phyloP scores from a whole-genome alignment of 2,797 vertebrate species.

The Spatula versicolor region DNA sequence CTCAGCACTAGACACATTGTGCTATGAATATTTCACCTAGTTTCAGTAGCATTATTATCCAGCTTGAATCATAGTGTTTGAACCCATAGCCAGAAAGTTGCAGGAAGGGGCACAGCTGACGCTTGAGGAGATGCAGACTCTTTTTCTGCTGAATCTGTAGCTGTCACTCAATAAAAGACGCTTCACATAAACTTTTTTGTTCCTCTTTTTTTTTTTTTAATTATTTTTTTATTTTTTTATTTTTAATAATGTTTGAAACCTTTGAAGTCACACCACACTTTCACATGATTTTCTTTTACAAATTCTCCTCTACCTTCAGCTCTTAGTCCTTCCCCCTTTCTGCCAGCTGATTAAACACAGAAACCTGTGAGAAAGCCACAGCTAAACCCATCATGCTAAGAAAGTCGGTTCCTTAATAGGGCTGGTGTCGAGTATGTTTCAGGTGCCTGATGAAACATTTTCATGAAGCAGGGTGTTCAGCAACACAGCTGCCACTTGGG shows the following conservation, averaged over 20 bases:
- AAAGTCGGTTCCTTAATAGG: slow-evolving; percentile 21
- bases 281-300: slow-evolving; percentile 14
- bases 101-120: not conserved
- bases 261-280: not conserved
- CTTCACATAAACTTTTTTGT: not conserved
- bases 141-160: not conserved
- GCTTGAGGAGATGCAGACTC: not conserved
- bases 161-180: not conserved
- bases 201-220: not conserved
- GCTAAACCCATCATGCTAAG: slow-evolving; percentile 13
- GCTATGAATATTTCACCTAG: not conserved
- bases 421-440: not conserved
- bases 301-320: not conserved
- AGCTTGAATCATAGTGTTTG: not conserved
- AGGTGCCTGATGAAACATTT: slow-evolving; percentile 1
- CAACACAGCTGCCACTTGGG: not conserved
- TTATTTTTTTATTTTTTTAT: not conserved
- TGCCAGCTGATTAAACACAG: slow-evolving; percentile 63
- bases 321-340: not conserved
- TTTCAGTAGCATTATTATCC: not conserved
- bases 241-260: slow-evolving; percentile 2
- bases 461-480: slow-evolving; percentile 1
- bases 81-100: not conserved
- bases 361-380: slow-evolving; percentile 28
- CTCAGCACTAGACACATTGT: not conserved